Base-by-base conservation (phyloP, 2,888 invertebrate species). In the Morpho helenor region DNA sequence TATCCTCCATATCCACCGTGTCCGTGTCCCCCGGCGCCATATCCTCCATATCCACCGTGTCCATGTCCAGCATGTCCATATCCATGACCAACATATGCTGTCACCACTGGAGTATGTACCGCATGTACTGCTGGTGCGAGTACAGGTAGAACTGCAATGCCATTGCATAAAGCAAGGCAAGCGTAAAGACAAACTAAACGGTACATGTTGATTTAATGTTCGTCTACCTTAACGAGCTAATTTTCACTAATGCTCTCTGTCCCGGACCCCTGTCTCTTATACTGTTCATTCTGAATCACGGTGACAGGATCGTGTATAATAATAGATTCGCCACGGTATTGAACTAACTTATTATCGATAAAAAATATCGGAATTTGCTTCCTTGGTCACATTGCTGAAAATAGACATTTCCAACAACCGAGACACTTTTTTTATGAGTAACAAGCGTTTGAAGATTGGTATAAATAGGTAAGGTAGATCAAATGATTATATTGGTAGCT, bases 301-400 rank as follows among this genome's bases (percentile, higher is more conserved):
- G 81, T 79, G 82, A 86, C 82, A 76, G 81, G 79, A 75, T 60
- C 58, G 64, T 70, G 69, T 65, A 71, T 74, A 76, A 77, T 74
- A 82, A 82, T 79, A 76, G 73, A 79, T 79, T 82, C 63, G 78
- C 69, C 68, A 79, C 76, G 79, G 73, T 75, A 75, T 79, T 82
- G 78, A 80, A 69, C 73, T 70, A 62, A 67, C 73, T 75, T 73
- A 79, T 74, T 78, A 16, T 46, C 8, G 44, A 43, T 40, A 22
- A 75, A 80, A 79, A 82, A 82, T 72, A 45, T 65, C 64, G 69
- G 70, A 79, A 76, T 76, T 73, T 60, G 62, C 8, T 64, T 66
- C 71, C 69, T 75, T 76, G 77, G 70, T 70, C 49, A 48, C 7
- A 23, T 48, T 48, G 48, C 7, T 22, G 43, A 43, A 55, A 55